A percentile compares a stretch with the other conserved stretches of the same genome.
phyloP scores from a whole-genome alignment of 2,888 invertebrate genomes.

The Nomada fabriciana region DNA sequence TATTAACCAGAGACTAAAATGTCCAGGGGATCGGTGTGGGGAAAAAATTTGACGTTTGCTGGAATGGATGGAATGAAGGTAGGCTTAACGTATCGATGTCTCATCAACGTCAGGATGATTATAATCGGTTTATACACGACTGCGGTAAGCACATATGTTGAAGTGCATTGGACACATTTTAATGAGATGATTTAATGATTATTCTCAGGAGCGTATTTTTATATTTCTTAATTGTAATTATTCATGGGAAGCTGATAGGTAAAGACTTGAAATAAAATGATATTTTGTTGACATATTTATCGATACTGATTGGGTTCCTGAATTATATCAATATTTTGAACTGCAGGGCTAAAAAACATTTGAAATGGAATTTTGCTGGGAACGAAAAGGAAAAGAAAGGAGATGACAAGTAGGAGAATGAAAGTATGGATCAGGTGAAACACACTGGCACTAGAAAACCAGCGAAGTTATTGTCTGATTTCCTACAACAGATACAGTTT shows the following conservation, averaged over 20 bases:
- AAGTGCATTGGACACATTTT: too few relatives aligned
- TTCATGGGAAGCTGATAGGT: too few relatives aligned
- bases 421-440: background rate
- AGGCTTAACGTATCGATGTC: constrained; percentile 1
- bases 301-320: too few relatives aligned
- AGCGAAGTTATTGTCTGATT: too few relatives aligned
- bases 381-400: background rate
- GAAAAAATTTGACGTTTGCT: constrained; percentile 7
- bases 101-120: background rate
- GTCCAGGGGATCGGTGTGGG: background rate
- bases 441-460: background rate
- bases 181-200: too few relatives aligned
- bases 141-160: background rate
- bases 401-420: background rate
- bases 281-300: too few relatives aligned
- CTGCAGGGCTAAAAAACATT: background rate
- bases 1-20: constrained; percentile 52
- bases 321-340: background rate
- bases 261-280: too few relatives aligned
- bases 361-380: background rate
- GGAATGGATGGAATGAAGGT: constrained; percentile 3
- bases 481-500: too few relatives aligned
- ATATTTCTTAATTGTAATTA: too few relatives aligned
- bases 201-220: too few relatives aligned
- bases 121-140: background rate